phyloP scores from a whole-genome alignment of 2,113 vertebrate species.

The Spheniscus mendiculus region DNA sequence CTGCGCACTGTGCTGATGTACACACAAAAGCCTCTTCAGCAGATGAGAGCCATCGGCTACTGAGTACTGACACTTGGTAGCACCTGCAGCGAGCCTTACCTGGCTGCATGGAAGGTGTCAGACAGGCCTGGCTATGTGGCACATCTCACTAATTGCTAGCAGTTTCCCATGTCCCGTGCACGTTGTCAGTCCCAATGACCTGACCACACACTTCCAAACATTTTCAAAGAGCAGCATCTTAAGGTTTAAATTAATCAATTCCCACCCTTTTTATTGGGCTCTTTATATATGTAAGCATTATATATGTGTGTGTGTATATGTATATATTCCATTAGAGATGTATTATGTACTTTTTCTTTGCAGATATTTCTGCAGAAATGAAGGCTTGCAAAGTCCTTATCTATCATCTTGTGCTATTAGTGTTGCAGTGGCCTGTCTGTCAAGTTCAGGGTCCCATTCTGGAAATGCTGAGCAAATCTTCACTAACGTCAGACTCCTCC shows the following conservation, averaged over 20 bases:
- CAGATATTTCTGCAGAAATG: neutral
- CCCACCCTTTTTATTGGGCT: neutral
- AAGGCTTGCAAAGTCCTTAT: neutral
- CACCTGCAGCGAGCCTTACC: neutral
- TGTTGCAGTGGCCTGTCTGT: neutral
- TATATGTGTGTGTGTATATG: neutral
- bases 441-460: neutral
- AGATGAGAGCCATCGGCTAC: neutral
- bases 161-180: neutral
- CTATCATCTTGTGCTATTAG: neutral
- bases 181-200: neutral
- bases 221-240: neutral
- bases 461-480: neutral
- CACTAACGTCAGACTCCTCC: neutral
- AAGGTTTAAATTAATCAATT: neutral
- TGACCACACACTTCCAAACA: neutral
- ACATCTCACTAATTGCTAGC: neutral
- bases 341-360: neutral
- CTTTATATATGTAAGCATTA: neutral
- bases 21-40: neutral
- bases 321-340: neutral
- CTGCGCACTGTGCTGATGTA: neutral
- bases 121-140: neutral
- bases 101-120: neutral
- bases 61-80: neutral